A percentile compares a stretch with the other conserved stretches of the same genome.
Conservation (phyloP, 2,113 vertebrate species). For the Perca fluviatilis region DNA sequence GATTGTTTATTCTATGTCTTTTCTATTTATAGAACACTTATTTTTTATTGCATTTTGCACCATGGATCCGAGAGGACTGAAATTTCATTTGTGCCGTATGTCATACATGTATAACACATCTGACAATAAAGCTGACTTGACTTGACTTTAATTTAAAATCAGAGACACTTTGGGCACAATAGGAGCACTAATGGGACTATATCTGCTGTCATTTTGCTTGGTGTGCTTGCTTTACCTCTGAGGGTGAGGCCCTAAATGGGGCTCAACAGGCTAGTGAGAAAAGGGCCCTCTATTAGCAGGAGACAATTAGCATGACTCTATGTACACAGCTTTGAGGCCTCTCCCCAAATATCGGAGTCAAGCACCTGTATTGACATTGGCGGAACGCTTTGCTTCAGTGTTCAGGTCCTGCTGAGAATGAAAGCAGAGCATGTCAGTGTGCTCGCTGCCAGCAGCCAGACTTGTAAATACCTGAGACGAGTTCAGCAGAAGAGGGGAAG, state of each 20-base stretch:
- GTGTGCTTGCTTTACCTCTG: slow-evolving; percentile 55
- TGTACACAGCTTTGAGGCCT: slow-evolving; percentile 69
- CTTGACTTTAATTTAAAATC: not conserved
- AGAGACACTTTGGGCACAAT: slow-evolving; percentile 1
- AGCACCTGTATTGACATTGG: slow-evolving; percentile 82
- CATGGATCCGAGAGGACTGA: too few relatives aligned
- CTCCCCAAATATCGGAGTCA: slow-evolving; percentile 61
- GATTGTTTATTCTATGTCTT: too few relatives aligned
- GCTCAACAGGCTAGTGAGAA: slow-evolving; percentile 59
- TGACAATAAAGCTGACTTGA: too few relatives aligned
- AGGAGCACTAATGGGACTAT: slow-evolving; percentile 11
- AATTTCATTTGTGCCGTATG: too few relatives aligned
- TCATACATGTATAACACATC: too few relatives aligned
- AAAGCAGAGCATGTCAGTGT: slow-evolving; percentile 56
- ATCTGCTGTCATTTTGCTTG: slow-evolving; percentile 42
- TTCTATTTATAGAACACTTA: too few relatives aligned
- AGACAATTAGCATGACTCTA: slow-evolving; percentile 71
- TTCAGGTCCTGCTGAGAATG: slow-evolving; percentile 65
- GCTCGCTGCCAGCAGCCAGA: not conserved
- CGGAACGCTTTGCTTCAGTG: slow-evolving; percentile 56
- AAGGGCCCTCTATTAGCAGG: slow-evolving; percentile 64
- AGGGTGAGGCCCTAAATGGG: slow-evolving; percentile 56
- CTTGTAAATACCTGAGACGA: slow-evolving; percentile 64
- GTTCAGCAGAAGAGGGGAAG: slow-evolving; percentile 2
- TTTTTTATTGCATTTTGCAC: too few relatives aligned